phyloP scores from a whole-genome alignment of 2,888 invertebrate species.

The Prenolepis imparis region DNA sequence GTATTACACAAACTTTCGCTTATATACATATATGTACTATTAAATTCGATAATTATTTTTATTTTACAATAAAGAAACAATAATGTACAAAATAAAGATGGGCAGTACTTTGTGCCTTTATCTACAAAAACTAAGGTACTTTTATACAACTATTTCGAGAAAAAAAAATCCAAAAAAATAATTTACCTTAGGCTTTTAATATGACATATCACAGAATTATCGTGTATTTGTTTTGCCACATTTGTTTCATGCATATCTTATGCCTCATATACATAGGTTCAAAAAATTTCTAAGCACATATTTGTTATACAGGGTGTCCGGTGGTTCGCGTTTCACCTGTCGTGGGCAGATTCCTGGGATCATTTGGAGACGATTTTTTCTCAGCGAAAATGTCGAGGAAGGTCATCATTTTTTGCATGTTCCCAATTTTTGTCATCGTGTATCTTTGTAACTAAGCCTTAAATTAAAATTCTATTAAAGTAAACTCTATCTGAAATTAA shows the following conservation, averaged over 20 bases:
- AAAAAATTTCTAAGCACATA: conserved; percentile 58
- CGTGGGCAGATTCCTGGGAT: too few relatives aligned
- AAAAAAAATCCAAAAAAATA: conserved; percentile 36
- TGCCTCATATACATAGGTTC: conserved; percentile 66
- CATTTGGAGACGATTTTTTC: too few relatives aligned
- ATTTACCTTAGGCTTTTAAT: conserved; percentile 49
- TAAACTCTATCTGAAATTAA: too few relatives aligned
- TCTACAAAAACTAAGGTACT: conserved; percentile 15
- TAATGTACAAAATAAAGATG: conserved; percentile 13
- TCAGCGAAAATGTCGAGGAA: too few relatives aligned
- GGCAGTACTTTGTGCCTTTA: conserved; percentile 32
- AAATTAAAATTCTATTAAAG: too few relatives aligned
- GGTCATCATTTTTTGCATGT: too few relatives aligned
- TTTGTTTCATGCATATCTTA: conserved; percentile 68
- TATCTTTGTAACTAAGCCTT: too few relatives aligned
- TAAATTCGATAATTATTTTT: conserved; percentile 14
- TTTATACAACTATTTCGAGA: conserved; percentile 31
- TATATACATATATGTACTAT: not conserved
- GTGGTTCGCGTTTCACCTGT: too few relatives aligned
- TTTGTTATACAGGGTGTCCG: too few relatives aligned
- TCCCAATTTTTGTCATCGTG: too few relatives aligned
- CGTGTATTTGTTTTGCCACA: conserved; percentile 60
- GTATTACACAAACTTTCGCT: conserved; percentile 5
- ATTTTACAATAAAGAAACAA: conserved; percentile 6
- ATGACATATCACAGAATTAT: conserved; percentile 58